A percentile compares a stretch with the other conserved stretches of the same genome.
phyloP scores from a whole-genome alignment of 2,113 vertebrate genomes.

The Hippocampus guttulatus region DNA sequence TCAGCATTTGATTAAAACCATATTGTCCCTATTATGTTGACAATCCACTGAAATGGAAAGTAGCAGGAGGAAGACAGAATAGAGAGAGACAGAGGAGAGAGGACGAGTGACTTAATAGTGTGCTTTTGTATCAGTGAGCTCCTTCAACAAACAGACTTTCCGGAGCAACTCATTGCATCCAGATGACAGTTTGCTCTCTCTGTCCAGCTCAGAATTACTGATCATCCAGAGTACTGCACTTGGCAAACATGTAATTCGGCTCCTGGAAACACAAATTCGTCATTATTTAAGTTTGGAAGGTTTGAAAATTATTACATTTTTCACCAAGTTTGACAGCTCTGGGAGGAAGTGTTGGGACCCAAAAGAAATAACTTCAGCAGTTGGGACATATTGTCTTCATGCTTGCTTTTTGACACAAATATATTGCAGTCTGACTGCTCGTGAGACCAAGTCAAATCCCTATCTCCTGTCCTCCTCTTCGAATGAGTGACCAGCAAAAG shows the following conservation, averaged over 20 bases:
- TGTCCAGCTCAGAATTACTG: neutral
- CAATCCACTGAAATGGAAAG: constrained; percentile 2
- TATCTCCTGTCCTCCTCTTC: neutral
- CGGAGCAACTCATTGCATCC: neutral
- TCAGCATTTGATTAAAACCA: constrained; percentile 2
- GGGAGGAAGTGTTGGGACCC: neutral
- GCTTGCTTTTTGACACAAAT: neutral
- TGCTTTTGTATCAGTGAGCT: constrained; percentile 5
- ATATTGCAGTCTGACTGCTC: neutral
- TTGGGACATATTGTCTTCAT: neutral
- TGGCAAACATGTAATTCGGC: neutral
- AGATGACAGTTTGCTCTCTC: constrained; percentile 1
- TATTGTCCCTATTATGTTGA: constrained; percentile 1
- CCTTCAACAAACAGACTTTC: constrained; percentile 3
- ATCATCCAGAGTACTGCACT: neutral
- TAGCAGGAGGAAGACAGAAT: neutral
- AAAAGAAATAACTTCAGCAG: neutral
- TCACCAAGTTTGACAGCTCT: neutral
- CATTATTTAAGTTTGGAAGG: neutral
- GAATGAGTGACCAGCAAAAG: neutral
- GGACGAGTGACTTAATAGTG: neutral
- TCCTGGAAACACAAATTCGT: neutral
- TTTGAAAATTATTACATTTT: neutral
- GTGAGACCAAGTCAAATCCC: neutral
- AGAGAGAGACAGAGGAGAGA: neutral